Percentiles rank a stretch among this genome's conserved stretches.
Conservation (phyloP, 2,888 invertebrate genomes). For the Ophioninae sp. region DNA sequence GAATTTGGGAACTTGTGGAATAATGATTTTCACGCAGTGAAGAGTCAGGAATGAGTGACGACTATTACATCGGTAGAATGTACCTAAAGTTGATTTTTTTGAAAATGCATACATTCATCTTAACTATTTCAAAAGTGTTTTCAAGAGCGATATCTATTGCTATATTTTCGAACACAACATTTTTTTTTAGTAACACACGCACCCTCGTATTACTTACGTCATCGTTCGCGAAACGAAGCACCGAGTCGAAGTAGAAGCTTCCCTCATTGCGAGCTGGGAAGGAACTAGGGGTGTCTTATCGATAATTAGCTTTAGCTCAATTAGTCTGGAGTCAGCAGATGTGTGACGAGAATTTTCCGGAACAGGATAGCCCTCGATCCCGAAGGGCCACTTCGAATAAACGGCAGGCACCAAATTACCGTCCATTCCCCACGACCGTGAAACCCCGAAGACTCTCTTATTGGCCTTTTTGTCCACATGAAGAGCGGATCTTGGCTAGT, state of each 20-base stretch:
- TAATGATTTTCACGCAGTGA: no score
- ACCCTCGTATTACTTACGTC: background rate
- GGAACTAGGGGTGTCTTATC: background rate
- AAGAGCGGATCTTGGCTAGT: background rate
- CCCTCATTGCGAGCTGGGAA: background rate
- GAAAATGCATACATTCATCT: no score
- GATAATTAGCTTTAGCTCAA: background rate
- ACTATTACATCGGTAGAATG: no score
- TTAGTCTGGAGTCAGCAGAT: constrained; percentile 3
- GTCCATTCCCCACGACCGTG: background rate
- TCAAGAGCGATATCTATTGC: no score
- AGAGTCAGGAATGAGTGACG: no score
- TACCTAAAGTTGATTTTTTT: no score
- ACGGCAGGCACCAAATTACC: constrained; percentile 4
- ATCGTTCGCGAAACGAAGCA: background rate
- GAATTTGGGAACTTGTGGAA: no score
- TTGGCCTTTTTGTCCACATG: background rate
- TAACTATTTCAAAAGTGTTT: no score
- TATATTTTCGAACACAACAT: no score
- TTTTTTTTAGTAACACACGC: no score
- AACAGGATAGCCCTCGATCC: background rate
- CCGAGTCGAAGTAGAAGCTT: background rate
- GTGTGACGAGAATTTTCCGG: background rate
- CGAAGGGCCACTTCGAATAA: constrained; percentile 3
- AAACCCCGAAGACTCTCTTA: background rate